Evolutionary conservation across 2,113 vertebrate genomes (phyloP).

Genomic region (Eulemur macaco): DNA sequence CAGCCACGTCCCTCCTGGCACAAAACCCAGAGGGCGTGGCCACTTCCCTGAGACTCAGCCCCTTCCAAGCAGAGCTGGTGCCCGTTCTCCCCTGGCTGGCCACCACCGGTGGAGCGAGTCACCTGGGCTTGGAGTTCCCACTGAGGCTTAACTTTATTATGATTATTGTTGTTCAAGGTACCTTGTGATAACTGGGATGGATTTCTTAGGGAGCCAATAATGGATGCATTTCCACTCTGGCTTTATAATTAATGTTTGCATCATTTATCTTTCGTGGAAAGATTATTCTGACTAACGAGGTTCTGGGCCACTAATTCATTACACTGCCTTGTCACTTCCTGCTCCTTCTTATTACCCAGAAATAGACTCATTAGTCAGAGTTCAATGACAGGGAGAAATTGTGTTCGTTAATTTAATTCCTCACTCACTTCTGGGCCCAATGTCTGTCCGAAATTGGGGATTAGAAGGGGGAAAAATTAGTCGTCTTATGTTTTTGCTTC

Average conservation of each 20-base stretch:
- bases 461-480: conserved; percentile 58
- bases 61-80: background rate
- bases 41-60: background rate
- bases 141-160: conserved; percentile 44
- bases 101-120: background rate
- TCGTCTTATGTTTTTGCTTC: background rate
- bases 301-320: conserved; percentile 92
- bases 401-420: conserved; percentile 89
- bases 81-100: no score
- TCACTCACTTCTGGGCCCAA: conserved; percentile 76
- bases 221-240: conserved; percentile 86
- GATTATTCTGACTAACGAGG: conserved; percentile 93
- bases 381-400: conserved; percentile 88
- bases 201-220: conserved; percentile 84
- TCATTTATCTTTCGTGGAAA: conserved; percentile 92
- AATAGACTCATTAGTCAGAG: conserved; percentile 90
- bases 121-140: background rate
- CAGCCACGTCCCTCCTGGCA: rapidly evolving
- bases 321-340: conserved; percentile 89
- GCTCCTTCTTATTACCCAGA: conserved; percentile 91
- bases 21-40: rapidly evolving
- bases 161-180: conserved; percentile 62
- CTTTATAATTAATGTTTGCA: conserved; percentile 93
- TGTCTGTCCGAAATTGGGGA: conserved; percentile 80
- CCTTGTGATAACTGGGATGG: conserved; percentile 79